A percentile compares a stretch with the other conserved stretches of the same genome.
These are phyloP conservation scores for Aurelia aurita DNA, from an alignment of 30 jellyfish, hydroid and myxozoan genomes.

Conservation along the genomic window DNA sequence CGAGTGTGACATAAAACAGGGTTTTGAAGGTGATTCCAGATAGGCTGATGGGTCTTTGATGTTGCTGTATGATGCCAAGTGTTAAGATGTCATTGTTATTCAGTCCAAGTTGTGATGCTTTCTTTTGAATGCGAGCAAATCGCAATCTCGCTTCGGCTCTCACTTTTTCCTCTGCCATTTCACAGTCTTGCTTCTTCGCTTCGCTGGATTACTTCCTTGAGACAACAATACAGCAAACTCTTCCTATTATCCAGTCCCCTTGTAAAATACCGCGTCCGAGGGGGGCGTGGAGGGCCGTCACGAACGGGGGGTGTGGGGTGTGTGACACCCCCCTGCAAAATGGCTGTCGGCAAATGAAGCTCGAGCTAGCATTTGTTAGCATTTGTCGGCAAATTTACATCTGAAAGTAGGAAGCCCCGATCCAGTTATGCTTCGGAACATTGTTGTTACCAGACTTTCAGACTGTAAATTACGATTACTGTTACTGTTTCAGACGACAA, in stretches of 20 bases:
- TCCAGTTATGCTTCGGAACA: too few relatives aligned
- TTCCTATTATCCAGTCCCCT: constrained; percentile 74
- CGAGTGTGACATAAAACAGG: neutral
- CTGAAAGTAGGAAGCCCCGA: too few relatives aligned
- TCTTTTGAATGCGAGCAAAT: constrained; percentile 70
- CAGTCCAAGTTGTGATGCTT: constrained; percentile 77
- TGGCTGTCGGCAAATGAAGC: too few relatives aligned
- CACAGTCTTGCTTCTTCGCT: neutral
- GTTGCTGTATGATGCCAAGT: constrained; percentile 62
- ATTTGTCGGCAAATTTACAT: too few relatives aligned
- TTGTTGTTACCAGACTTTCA: too few relatives aligned
- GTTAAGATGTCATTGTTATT: constrained; percentile 54
- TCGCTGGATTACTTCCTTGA: constrained; percentile 40
- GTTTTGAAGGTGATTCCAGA: constrained; percentile 30
- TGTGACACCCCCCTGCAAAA: too few relatives aligned
- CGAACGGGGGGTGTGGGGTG: too few relatives aligned
- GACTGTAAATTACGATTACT: too few relatives aligned
- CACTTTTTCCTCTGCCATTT: constrained; percentile 48
- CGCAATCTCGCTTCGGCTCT: constrained; percentile 69
- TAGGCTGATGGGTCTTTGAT: constrained; percentile 56
- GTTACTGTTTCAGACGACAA: too few relatives aligned
- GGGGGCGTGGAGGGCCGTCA: too few relatives aligned
- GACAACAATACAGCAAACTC: constrained; percentile 19
- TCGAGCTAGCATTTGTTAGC: too few relatives aligned
- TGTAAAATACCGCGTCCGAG: neutral